Evolutionary conservation across 2,888 invertebrate genomes (phyloP).

Genomic region (Entomobrya proxima): DNA sequence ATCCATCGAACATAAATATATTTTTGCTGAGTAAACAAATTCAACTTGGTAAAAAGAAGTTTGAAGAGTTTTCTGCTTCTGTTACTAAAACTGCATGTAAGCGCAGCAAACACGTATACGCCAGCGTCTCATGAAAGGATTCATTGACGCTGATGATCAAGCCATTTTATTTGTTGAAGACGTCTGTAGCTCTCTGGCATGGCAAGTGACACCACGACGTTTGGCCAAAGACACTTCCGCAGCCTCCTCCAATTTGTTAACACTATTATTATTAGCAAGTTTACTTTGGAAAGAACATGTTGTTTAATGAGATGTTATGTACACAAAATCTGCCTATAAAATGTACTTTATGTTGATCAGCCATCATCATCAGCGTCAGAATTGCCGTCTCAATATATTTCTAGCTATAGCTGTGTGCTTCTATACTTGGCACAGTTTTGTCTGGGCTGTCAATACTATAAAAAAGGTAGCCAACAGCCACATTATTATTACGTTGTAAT

Average conservation of each 20-base stretch:
- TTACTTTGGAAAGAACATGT: constrained; percentile 38
- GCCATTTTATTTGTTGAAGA: neutral
- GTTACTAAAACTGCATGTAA: too few relatives aligned
- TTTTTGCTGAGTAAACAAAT: neutral
- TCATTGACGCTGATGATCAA: too few relatives aligned
- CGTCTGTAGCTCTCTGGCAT: neutral
- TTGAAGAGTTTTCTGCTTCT: too few relatives aligned
- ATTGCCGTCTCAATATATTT: neutral
- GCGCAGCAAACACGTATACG: too few relatives aligned
- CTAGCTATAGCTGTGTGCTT: neutral
- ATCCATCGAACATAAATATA: too few relatives aligned
- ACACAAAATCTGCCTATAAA: constrained; percentile 32
- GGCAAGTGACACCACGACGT: neutral
- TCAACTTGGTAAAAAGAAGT: neutral
- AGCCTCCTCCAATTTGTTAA: constrained; percentile 59
- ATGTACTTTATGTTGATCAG: neutral
- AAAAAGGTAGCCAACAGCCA: neutral
- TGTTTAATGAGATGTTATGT: constrained; percentile 41
- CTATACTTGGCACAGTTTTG: neutral
- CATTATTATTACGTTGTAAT: neutral
- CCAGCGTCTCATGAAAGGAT: too few relatives aligned
- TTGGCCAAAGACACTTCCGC: constrained; percentile 49
- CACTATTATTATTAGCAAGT: constrained; percentile 37
- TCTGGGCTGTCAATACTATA: neutral
- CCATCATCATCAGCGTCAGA: neutral